Base-by-base conservation (phyloP, 2,113 vertebrate species). In the Gopherus evgoodei region DNA sequence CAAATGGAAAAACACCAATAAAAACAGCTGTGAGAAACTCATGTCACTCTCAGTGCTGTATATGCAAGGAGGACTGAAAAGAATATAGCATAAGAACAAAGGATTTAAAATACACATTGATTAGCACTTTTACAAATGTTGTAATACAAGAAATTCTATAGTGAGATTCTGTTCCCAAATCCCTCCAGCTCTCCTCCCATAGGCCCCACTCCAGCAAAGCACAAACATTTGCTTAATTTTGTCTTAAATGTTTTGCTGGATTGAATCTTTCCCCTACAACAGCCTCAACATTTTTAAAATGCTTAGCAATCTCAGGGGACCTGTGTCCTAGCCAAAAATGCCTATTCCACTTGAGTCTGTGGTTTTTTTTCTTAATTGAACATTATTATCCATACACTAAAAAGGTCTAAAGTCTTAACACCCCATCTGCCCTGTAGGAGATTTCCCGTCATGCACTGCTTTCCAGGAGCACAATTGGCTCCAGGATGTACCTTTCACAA, bases 11-110 rank as follows among this genome's bases (percentile, higher is more conserved):
- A 84, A 42, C 10, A 52, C 11, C 0, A 75, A 75, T 38, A 79
- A 88, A 87, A 52, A 91, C 79, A 72, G 29, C n/a, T 1, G 0
- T 3, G 14, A 2, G 6, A 22, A 24, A 81, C 47, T 50, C 76
- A 0, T 0, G 0, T 6, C 17, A 8, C 1, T 47, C 12, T 90
- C 13, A 4, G 80, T 42, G 85, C 38, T 72, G 44, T 76, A 22
- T 0, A 0, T 29, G 4, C 4, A 1, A 4, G 12, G 5, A 19
- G 6, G 78, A 81, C 59, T 31, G 49, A 93, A 42, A 75, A 47
- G 44, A 78, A 44, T 76, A 44, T 27, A 27, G 38, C 42, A 27
- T 2, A 47, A 29, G 42, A 47, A 78, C 13, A 78, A 29, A 47
- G 22, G 24, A 25, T 78, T 47, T 47, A 6, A 27, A 78, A 78